Evolutionary conservation across 2,797 vertebrate species (phyloP).

Genomic region (Brotogeris chrysoptera): DNA sequence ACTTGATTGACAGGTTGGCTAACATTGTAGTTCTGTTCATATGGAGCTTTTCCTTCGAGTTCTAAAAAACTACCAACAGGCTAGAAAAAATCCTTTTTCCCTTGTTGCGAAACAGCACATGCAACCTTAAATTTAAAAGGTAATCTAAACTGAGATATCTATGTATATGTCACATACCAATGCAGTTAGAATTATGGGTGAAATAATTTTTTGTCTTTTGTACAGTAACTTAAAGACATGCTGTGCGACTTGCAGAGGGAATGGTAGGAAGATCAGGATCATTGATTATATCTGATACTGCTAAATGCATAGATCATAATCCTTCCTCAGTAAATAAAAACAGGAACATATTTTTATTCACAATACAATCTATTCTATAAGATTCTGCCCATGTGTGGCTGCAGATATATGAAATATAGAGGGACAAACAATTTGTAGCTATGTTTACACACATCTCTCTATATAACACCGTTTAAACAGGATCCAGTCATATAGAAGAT

Average conservation of each 20-base stretch:
- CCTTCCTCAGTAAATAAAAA: neutral
- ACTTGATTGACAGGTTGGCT: constrained; percentile 81
- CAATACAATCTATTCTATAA: neutral
- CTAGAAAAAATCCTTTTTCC: constrained; percentile 27
- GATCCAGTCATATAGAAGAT: neutral
- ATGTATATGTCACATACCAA: neutral
- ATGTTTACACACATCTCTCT: neutral
- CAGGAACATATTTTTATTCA: neutral
- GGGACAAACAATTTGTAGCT: neutral
- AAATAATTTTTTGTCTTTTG: constrained; percentile 16
- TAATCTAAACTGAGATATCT: constrained; percentile 19
- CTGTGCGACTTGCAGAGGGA: neutral
- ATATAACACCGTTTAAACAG: neutral
- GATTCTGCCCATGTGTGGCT: neutral
- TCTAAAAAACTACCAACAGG: constrained; percentile 54
- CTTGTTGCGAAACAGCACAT: constrained; percentile 49
- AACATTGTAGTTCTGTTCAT: constrained; percentile 66
- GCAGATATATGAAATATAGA: neutral
- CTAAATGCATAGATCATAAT: neutral
- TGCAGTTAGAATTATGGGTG: neutral
- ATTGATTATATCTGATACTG: neutral
- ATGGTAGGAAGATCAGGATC: neutral
- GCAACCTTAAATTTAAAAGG: constrained; percentile 50
- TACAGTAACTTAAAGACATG: neutral
- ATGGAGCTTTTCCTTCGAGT: constrained; percentile 62